Conservation (phyloP, 2,888 invertebrate genomes). For the Dilophus febrilis region DNA sequence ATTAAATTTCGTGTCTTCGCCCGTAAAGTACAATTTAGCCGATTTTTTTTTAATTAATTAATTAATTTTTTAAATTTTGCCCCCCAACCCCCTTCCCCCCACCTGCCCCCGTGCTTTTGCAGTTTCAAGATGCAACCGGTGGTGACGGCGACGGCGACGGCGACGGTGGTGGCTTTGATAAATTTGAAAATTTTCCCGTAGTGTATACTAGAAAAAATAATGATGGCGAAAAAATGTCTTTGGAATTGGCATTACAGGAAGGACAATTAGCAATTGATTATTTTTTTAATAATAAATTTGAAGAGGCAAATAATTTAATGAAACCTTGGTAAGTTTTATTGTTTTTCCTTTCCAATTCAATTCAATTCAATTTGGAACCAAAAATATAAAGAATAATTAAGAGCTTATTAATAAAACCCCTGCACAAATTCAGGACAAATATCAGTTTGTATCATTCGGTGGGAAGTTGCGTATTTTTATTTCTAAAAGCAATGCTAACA, state of each 20-base stretch:
- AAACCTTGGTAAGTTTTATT: slow-evolving; percentile 51
- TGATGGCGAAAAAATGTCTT: slow-evolving; percentile 12
- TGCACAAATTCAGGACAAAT: slow-evolving; percentile 59
- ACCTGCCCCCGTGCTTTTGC: neutral
- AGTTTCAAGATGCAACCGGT: slow-evolving; percentile 5
- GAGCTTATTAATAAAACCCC: too few relatives aligned
- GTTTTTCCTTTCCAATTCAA: neutral
- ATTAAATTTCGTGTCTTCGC: too few relatives aligned
- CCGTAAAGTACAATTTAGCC: too few relatives aligned
- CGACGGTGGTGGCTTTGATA: too few relatives aligned
- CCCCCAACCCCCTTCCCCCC: neutral
- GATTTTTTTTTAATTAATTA: neutral
- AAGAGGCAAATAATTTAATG: slow-evolving; percentile 61
- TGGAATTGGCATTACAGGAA: slow-evolving; percentile 45
- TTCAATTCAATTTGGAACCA: too few relatives aligned
- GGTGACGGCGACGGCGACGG: neutral
- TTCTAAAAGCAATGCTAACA: slow-evolving; percentile 83
- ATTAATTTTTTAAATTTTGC: too few relatives aligned
- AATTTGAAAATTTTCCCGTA: too few relatives aligned
- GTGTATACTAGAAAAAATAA: neutral
- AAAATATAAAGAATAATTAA: too few relatives aligned
- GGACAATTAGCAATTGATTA: slow-evolving; percentile 64
- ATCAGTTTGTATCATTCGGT: slow-evolving; percentile 84
- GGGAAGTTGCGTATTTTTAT: slow-evolving; percentile 74
- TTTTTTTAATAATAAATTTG: slow-evolving; percentile 85